phyloP scores from a whole-genome alignment of 2,797 vertebrate genomes.

The Okamejei kenojei region DNA sequence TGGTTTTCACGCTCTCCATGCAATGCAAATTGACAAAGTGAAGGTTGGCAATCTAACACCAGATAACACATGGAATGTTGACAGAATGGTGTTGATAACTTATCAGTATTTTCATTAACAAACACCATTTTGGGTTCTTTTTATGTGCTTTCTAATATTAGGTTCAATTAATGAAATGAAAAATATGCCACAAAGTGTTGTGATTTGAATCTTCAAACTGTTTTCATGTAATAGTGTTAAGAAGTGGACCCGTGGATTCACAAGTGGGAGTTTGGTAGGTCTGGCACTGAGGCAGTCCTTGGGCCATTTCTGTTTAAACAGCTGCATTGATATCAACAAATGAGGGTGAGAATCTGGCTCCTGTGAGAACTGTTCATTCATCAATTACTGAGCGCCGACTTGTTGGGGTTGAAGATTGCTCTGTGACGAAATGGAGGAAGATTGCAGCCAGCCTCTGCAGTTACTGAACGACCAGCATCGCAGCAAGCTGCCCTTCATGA shows the following conservation, averaged over 20 bases:
- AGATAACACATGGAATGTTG: not conserved
- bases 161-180: not conserved
- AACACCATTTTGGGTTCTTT: not conserved
- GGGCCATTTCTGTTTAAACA: not conserved
- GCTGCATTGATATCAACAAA: slow-evolving; percentile 1
- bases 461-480: not conserved
- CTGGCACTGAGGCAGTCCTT: not conserved
- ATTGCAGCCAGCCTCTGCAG: slow-evolving; percentile 23
- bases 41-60: not conserved
- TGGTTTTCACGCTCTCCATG: not conserved
- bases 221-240: not conserved
- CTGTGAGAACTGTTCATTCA: not conserved
- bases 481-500: not conserved
- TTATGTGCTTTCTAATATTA: not conserved
- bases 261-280: not conserved
- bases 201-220: not conserved
- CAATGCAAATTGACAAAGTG: not conserved
- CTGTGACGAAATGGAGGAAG: not conserved
- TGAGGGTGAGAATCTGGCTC: slow-evolving; percentile 1
- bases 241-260: not conserved
- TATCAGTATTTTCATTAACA: not conserved
- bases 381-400: not conserved
- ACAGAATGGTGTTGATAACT: not conserved
- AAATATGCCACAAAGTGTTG: not conserved
- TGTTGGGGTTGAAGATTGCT: not conserved